phyloP scores from a whole-genome alignment of 2,113 vertebrate genomes.

The Seriola rivoliana region DNA sequence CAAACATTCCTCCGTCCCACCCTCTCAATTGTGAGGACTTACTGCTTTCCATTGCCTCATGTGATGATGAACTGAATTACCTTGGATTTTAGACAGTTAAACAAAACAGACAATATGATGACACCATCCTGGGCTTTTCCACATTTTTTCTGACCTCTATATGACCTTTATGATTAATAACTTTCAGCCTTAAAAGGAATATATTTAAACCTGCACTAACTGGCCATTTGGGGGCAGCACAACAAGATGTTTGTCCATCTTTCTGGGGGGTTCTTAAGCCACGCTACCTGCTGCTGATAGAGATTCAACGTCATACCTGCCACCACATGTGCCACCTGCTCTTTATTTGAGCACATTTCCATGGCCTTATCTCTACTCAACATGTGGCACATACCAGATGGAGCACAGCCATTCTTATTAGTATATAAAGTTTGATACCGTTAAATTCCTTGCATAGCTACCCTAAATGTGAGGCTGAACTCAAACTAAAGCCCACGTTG shows the following conservation, averaged over 20 bases:
- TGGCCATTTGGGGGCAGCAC: background rate
- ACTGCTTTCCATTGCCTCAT: too few relatives aligned
- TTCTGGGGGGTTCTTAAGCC: background rate
- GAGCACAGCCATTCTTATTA: background rate
- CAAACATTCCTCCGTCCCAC: background rate
- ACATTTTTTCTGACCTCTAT: too few relatives aligned
- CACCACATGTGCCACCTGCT: background rate
- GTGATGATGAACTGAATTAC: background rate
- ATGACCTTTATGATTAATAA: too few relatives aligned
- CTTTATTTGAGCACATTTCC: background rate
- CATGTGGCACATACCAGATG: conserved; percentile 21
- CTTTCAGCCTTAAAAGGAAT: too few relatives aligned
- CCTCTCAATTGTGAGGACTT: background rate
- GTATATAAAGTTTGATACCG: background rate
- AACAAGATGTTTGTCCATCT: background rate
- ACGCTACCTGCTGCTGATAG: background rate
- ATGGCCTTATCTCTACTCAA: background rate
- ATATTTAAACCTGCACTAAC: background rate
- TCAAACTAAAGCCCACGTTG: background rate
- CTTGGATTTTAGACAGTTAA: too few relatives aligned
- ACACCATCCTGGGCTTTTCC: too few relatives aligned
- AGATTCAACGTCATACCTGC: conserved; percentile 1
- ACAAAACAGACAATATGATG: too few relatives aligned
- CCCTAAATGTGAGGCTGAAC: conserved; percentile 11
- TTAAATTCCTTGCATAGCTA: conserved; percentile 28